These are phyloP conservation scores for Propithecus coquereli DNA, from an alignment of 2,113 vertebrate species.

Conservation along the genomic window DNA sequence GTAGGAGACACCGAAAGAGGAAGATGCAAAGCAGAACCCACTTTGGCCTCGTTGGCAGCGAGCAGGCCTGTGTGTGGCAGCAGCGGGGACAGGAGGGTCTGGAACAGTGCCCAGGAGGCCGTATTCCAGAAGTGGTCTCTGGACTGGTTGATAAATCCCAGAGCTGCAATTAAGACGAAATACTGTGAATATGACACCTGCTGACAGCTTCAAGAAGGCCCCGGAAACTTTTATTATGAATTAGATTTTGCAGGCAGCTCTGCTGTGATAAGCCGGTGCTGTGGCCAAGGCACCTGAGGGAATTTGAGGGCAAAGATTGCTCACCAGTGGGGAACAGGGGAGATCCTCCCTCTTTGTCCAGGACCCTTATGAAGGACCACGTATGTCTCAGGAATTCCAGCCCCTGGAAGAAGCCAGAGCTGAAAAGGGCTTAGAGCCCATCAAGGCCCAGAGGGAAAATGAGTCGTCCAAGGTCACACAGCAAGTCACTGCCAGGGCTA, in stretches of 20 bases:
- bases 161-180: constrained; percentile 54
- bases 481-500: not conserved
- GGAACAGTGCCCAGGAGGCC: not conserved
- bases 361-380: not conserved
- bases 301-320: not conserved
- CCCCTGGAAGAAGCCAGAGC: not conserved
- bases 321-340: too few species aligned
- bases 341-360: not conserved
- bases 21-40: not conserved
- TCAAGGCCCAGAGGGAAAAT: not conserved
- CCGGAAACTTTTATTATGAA: constrained; percentile 40
- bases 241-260: constrained; percentile 5
- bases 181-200: constrained; percentile 55
- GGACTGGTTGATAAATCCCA: constrained; percentile 51
- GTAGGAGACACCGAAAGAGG: not conserved
- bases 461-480: not conserved
- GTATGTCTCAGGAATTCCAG: not conserved
- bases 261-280: not conserved
- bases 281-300: not conserved
- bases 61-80: not conserved
- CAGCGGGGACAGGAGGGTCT: not conserved
- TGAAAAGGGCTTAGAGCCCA: not conserved
- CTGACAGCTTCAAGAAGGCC: constrained; percentile 26
- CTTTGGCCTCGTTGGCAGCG: not conserved
- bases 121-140: constrained; percentile 50